Percentiles rank a stretch among this genome's conserved stretches.
phyloP scores from a whole-genome alignment of 2,113 vertebrate genomes.

The Odobenus rosmarus region DNA sequence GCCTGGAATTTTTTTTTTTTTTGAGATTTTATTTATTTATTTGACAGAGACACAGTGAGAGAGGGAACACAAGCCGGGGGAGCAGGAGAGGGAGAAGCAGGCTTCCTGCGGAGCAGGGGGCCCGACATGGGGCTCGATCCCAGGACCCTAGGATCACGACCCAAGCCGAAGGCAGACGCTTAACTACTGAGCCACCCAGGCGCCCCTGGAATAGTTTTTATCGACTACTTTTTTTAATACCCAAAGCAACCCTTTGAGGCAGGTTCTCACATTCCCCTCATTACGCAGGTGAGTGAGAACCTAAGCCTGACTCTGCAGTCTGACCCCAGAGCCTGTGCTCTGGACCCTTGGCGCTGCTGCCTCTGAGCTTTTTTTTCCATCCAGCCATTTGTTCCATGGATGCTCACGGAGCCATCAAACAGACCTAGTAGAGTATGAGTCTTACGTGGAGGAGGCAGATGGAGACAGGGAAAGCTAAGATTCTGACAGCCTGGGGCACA shows the following conservation, averaged over 20 bases:
- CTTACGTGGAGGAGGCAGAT: not conserved
- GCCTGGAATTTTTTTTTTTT: not conserved
- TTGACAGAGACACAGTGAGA: too few relatives aligned
- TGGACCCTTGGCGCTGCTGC: not conserved
- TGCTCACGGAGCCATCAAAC: not conserved
- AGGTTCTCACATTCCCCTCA: fast-evolving
- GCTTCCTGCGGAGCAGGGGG: too few relatives aligned
- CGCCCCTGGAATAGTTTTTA: not conserved
- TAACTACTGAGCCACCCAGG: too few relatives aligned
- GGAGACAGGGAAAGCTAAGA: not conserved
- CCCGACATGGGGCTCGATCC: too few relatives aligned
- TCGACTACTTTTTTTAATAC: not conserved
- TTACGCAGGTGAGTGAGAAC: not conserved
- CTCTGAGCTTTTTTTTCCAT: not conserved
- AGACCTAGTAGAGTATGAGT: not conserved
- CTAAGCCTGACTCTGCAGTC: not conserved
- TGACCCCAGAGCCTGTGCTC: not conserved
- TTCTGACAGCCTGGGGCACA: not conserved
- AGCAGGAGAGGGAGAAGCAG: too few relatives aligned
- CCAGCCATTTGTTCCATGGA: not conserved
- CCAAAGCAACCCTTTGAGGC: fast-evolving
- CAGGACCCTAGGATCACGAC: too few relatives aligned
- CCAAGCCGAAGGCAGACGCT: too few relatives aligned
- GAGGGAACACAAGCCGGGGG: too few relatives aligned
- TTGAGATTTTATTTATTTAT: too few relatives aligned